Evolutionary conservation across 2,888 invertebrate genomes (phyloP).

Genomic region (Sepiola atlantica): DNA sequence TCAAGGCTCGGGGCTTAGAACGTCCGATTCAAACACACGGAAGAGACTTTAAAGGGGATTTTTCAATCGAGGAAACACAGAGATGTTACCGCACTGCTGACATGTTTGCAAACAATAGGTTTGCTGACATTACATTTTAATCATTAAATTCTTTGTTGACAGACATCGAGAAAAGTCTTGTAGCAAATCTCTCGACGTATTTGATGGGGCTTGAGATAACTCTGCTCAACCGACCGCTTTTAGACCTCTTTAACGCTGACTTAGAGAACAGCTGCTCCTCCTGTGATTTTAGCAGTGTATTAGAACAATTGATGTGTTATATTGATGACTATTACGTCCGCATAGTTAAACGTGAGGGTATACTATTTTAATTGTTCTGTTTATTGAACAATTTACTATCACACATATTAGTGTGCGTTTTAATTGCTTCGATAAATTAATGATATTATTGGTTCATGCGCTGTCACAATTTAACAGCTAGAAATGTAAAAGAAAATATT

Average conservation of each 20-base stretch:
- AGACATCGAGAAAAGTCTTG: background rate
- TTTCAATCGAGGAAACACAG: background rate
- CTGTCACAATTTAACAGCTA: too few relatives aligned
- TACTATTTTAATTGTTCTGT: too few relatives aligned
- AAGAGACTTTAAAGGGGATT: background rate
- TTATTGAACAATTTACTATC: too few relatives aligned
- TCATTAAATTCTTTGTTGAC: background rate
- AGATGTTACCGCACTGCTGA: background rate
- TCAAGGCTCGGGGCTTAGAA: background rate
- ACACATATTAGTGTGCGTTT: too few relatives aligned
- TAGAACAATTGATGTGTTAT: too few relatives aligned
- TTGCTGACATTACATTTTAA: background rate
- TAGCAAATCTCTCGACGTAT: background rate
- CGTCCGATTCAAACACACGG: background rate
- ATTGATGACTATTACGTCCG: too few relatives aligned
- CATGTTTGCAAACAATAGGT: slow-evolving; percentile 2
- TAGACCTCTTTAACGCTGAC: background rate
- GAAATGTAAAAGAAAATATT: too few relatives aligned
- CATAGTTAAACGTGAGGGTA: too few relatives aligned
- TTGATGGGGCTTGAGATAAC: background rate
- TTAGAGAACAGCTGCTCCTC: too few relatives aligned
- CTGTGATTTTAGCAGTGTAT: too few relatives aligned
- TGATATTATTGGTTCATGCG: too few relatives aligned
- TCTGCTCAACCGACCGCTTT: background rate
- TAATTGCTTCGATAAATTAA: too few relatives aligned